A percentile compares a stretch with the other conserved stretches of the same genome.
These are phyloP conservation scores for Lampris megalopsis DNA, from an alignment of 2,113 vertebrate species.

Conservation along the genomic window DNA sequence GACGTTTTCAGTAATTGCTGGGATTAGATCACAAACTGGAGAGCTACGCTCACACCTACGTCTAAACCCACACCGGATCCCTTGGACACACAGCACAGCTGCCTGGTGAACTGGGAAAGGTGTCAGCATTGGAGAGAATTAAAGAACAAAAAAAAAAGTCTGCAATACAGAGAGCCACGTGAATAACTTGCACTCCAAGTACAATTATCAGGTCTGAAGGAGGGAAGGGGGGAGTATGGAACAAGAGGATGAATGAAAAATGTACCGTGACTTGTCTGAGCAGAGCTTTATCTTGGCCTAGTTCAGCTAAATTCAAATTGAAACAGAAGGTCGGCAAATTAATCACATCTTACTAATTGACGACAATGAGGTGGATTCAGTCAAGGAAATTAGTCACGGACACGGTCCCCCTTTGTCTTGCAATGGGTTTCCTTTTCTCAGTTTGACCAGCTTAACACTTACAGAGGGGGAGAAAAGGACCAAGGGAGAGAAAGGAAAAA, in stretches of 20 bases:
- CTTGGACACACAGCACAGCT: background rate
- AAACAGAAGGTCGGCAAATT: background rate
- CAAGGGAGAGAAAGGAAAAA: constrained; percentile 36
- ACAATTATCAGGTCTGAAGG: background rate
- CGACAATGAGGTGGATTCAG: constrained; percentile 2
- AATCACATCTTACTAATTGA: background rate
- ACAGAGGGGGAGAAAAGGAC: constrained; percentile 39
- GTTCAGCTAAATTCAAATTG: background rate
- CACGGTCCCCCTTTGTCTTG: constrained; percentile 7
- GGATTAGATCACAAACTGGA: too few species aligned
- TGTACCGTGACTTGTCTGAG: background rate
- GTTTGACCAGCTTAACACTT: constrained; percentile 53
- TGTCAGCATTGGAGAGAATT: background rate
- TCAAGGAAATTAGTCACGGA: constrained; percentile 12
- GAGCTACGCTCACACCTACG: too few species aligned
- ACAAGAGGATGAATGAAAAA: background rate
- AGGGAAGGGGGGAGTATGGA: background rate
- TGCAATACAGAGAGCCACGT: too few species aligned
- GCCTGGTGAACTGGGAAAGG: background rate
- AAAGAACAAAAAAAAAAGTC: background rate
- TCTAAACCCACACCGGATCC: background rate
- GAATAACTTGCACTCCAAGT: background rate
- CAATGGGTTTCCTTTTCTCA: constrained; percentile 42
- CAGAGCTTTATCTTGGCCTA: background rate
- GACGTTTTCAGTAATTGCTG: too few species aligned